Evolutionary conservation across 2,888 invertebrate genomes (phyloP), one percentile per base, ranked within the genome.

Genomic region (Chesias legatella): DNA sequence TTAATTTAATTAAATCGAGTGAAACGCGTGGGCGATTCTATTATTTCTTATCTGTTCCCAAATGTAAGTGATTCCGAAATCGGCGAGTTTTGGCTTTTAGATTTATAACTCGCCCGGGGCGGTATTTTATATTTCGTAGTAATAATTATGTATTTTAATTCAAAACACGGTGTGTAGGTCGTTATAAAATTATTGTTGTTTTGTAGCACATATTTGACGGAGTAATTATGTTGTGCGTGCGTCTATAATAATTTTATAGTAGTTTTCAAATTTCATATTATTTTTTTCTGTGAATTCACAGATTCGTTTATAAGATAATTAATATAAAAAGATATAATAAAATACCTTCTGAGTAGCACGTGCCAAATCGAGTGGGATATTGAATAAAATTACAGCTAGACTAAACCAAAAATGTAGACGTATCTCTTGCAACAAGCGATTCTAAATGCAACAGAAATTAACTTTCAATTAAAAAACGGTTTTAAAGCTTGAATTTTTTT

Each of bases 1-100:
- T 67, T 79, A 78, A 80, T 79, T 78, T 72, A 78, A 80, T 79
- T 78, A 73, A 71, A 71, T 55, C 60, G 60, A 60, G 56, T 58
- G 50, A 50, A 42, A 7, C 28, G 69, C 66, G 79, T 80, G 65
- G 78, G 79, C 44, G 52, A 51, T 44, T 48, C 50, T 47, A 51
- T 51, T 50, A 49, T 50, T 51, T 53, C 56, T 64, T 65, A 65
- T 65, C 61, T 60, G 48, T 66, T 59, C 54, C 61, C 57, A 63
- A 60, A 60, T 55, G 58, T 62, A 56, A 51, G 48, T 67, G 62
- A 62, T 73, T 67, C 69, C 63, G 54, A 63, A 75, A 75, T 71
- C 69, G 65, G 59, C 69, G 55, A 64, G 57, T 73, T 76, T 70
- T 61, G 62, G 58, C 43, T 53, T 54, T 56, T 63, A 66, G 5